Evolutionary conservation across 92 coral and sea anemone species (phyloP).

Genomic region (Epizoanthus fatuus): DNA sequence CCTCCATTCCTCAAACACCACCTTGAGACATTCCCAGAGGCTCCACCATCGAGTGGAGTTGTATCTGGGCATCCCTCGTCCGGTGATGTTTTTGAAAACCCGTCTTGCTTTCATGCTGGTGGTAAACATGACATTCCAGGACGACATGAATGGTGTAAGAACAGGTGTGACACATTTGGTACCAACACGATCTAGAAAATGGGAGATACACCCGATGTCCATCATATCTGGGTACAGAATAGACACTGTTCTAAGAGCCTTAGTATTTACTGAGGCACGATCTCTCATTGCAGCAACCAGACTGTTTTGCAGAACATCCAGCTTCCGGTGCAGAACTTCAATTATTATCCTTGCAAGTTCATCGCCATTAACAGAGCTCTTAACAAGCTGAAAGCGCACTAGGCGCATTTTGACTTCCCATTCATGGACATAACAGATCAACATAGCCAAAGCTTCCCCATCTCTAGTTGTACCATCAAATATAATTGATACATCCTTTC

Average conservation of each 20-base stretch:
- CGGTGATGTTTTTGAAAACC: conserved; percentile 28
- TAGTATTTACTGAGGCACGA: conserved; percentile 46
- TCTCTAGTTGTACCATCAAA: conserved; percentile 67
- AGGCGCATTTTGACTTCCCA: conserved; percentile 42
- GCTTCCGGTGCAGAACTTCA: conserved; percentile 52
- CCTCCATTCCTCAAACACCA: conserved; percentile 47
- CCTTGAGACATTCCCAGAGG: conserved; percentile 54
- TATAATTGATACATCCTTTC: conserved; percentile 36
- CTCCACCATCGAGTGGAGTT: conserved; percentile 58
- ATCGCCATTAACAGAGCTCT: conserved; percentile 58
- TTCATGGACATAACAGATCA: conserved; percentile 31
- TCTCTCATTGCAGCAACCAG: conserved; percentile 58
- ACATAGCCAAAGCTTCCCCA: conserved; percentile 54
- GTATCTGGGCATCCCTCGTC: conserved; percentile 52
- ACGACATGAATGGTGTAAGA: conserved; percentile 41
- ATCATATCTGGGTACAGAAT: conserved; percentile 52
- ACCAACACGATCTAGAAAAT: conserved; percentile 47
- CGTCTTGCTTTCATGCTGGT: conserved; percentile 60
- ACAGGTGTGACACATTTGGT: conserved; percentile 35
- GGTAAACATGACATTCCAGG: conserved; percentile 48
- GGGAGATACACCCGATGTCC: conserved; percentile 49
- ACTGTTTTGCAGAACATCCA: conserved; percentile 26
- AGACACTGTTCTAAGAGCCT: conserved; percentile 38
- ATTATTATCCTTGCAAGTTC: conserved; percentile 44
- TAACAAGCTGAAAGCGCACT: conserved; percentile 39